A percentile compares a stretch with the other conserved stretches of the same genome.
Evolutionary conservation across 2,113 vertebrate species (phyloP).

Genomic region (Microcebus jonahi): DNA sequence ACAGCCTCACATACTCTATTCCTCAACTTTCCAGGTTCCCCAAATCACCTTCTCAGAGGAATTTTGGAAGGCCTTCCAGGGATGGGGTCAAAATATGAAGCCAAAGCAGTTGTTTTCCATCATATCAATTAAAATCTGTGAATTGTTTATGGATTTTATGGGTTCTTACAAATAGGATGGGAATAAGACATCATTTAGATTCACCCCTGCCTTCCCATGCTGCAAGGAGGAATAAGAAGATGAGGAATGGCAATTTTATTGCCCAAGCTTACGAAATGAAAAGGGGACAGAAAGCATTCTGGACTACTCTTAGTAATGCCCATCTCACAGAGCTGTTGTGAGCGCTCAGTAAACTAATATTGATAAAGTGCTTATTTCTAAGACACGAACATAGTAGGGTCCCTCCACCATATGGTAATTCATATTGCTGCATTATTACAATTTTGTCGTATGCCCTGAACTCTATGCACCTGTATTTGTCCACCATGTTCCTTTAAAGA

Average conservation of each 20-base stretch:
- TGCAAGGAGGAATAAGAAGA: neutral
- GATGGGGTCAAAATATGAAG: neutral
- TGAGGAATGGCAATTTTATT: too few relatives aligned
- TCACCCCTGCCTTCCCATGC: neutral
- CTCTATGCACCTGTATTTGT: neutral
- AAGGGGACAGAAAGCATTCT: too few relatives aligned
- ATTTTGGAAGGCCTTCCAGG: neutral
- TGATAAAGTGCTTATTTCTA: neutral
- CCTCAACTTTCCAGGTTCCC: neutral
- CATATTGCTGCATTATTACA: neutral
- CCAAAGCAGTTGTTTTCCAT: neutral
- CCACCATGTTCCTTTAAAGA: neutral
- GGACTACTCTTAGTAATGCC: neutral
- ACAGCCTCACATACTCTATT: neutral
- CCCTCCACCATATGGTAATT: rapidly evolving
- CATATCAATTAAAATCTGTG: neutral
- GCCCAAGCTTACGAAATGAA: neutral
- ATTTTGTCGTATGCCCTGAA: neutral
- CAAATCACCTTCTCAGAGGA: neutral
- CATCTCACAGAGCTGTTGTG: neutral
- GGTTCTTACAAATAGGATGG: neutral
- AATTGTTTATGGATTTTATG: neutral
- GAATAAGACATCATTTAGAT: neutral
- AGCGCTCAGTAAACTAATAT: rapidly evolving
- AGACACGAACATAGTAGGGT: rapidly evolving